These are phyloP conservation scores for Ceratosolen fusciceps DNA, from an alignment of 1,140 invertebrate genomes.

Conservation along the genomic window DNA sequence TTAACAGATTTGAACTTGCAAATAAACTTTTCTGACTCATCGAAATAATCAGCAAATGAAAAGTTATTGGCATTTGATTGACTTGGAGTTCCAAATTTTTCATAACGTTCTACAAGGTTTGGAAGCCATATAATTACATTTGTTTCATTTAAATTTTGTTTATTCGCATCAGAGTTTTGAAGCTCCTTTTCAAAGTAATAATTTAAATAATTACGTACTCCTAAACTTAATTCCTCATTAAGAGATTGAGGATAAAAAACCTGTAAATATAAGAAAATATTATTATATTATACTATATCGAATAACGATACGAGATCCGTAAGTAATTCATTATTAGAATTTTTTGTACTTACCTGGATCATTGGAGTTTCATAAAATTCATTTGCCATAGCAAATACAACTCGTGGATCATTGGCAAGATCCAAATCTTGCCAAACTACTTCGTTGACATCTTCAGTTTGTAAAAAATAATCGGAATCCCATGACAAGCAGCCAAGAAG, in stretches of 20 bases:
- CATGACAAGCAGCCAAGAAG: constrained; percentile 56
- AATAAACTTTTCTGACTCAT: constrained; percentile 28
- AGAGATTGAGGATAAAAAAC: constrained; percentile 57
- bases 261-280: constrained; percentile 50
- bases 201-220: constrained; percentile 54
- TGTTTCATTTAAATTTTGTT: constrained; percentile 5
- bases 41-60: constrained; percentile 47
- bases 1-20: constrained; percentile 27
- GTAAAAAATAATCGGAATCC: constrained; percentile 52
- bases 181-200: constrained; percentile 49
- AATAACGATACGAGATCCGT: constrained; percentile 52
- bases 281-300: not conserved
- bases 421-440: constrained; percentile 65
- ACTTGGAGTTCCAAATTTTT: constrained; percentile 47
- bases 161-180: not conserved
- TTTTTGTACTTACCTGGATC: constrained; percentile 53
- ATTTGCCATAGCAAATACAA: constrained; percentile 64
- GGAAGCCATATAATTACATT: constrained; percentile 48
- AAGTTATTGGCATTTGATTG: constrained; percentile 31
- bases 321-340: constrained; percentile 39
- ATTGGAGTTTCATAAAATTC: constrained; percentile 61
- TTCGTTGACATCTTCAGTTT: constrained; percentile 62
- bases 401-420: constrained; percentile 59
- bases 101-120: constrained; percentile 54
- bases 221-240: constrained; percentile 54